Base-by-base conservation (phyloP, 2,888 invertebrate species). In the Perizoma affinitatum region DNA sequence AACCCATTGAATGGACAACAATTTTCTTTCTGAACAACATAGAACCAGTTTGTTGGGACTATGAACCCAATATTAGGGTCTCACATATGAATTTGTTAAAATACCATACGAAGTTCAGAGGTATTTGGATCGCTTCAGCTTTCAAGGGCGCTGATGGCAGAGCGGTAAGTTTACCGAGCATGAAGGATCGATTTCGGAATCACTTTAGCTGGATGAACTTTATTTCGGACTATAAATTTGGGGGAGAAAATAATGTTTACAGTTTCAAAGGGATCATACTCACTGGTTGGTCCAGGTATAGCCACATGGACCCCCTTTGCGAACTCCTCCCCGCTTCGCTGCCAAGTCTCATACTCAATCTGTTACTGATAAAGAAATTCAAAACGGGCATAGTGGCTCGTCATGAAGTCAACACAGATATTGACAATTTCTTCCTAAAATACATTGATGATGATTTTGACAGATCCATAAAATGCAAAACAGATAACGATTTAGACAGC, bases 51-150 rank as follows among this genome's bases (percentile, higher is more conserved):
- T 93, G 95, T n/a, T 96, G 96, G 96, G 93, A 95, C 59, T 96
- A 96, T 72, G 84, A 82, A 2, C 77, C 58, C 72, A 88, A 72
- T 4, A 22, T 77, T 5, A 58, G 65, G 5, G 75, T 70, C 48
- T 80, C 77, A 73, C 92, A 80, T 67, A 80, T 51, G 0, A 71
- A 73, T 45, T 61, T 89, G 8, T 69, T 75, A 5, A 75, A 78
- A 38, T 84, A 88, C 50, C 82, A 83, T 42, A 75, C 69, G 35
- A 75, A 73, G 7, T 97, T 97, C 82, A 86, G 93, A 2, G 93
- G 93, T 42, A 87, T 97, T 33, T 97, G 97, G 97, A 93, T 96
- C 46, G 97, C 96, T 0, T 95, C 96, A 61, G 97, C 97, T 0
- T 98, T 95, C 76, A 98, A 97, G 90, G 98, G 97, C 0, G 95